Evolutionary conservation across 2,888 invertebrate genomes (phyloP).

Genomic region (Hydraecia micacea): DNA sequence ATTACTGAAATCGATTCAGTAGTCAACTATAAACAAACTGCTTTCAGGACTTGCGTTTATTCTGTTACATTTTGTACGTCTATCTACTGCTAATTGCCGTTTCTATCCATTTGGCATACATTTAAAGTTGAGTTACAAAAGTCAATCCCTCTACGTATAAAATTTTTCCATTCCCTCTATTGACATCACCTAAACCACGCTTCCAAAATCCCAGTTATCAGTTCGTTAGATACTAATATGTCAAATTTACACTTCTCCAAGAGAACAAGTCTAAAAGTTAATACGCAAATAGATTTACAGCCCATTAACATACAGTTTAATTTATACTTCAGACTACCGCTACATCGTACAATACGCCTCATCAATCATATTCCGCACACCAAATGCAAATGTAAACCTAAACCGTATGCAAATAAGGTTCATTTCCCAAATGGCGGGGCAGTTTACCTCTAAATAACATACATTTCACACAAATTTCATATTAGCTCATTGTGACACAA

Average conservation of each 20-base stretch:
- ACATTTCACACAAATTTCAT: slow-evolving; percentile 64
- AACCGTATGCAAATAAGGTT: slow-evolving; percentile 34
- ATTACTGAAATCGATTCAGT: background rate
- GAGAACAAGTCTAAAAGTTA: slow-evolving; percentile 61
- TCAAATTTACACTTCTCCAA: slow-evolving; percentile 52
- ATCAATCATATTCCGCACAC: slow-evolving; percentile 58
- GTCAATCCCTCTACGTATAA: background rate
- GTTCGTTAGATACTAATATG: background rate
- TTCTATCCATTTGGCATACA: too few species aligned
- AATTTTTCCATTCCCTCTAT: background rate
- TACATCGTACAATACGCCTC: slow-evolving; percentile 54
- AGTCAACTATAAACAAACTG: background rate
- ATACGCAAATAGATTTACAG: slow-evolving; percentile 71
- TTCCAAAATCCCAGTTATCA: background rate
- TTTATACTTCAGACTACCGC: slow-evolving; percentile 58
- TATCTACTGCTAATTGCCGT: background rate
- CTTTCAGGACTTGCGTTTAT: background rate
- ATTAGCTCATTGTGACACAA: slow-evolving; percentile 65
- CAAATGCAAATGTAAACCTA: slow-evolving; percentile 47
- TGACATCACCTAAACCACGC: background rate
- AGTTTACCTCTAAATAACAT: slow-evolving; percentile 61
- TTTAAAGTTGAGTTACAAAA: background rate
- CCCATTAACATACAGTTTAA: slow-evolving; percentile 70
- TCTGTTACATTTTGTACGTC: background rate
- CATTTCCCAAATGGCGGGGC: slow-evolving; percentile 32